Evolutionary conservation across 2,888 invertebrate species (phyloP).

Genomic region (Nymphalis urticae): DNA sequence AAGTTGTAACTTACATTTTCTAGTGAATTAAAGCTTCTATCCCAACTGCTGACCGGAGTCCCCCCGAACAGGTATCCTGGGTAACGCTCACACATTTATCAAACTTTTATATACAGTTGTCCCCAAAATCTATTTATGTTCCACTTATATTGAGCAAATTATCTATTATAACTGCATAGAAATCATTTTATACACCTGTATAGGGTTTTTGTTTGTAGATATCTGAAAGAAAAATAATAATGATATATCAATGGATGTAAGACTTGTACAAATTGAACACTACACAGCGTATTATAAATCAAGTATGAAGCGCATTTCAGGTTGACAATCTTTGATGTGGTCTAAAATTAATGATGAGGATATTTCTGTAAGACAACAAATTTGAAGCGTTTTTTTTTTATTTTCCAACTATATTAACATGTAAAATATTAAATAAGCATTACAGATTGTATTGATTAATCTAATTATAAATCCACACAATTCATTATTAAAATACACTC

Average conservation of each 20-base stretch:
- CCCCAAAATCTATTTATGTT: slow-evolving; percentile 30
- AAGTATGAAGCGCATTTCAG: slow-evolving; percentile 10
- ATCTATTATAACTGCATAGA: slow-evolving; percentile 38
- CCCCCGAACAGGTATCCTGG: slow-evolving; percentile 74
- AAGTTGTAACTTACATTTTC: slow-evolving; percentile 70
- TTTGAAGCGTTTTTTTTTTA: too few species aligned
- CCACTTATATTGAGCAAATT: slow-evolving; percentile 36
- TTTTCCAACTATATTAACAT: neutral
- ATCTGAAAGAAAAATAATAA: slow-evolving; percentile 33
- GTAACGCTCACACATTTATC: slow-evolving; percentile 73
- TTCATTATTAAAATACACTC: slow-evolving; percentile 20
- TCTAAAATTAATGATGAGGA: neutral
- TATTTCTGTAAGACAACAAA: neutral
- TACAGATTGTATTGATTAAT: slow-evolving; percentile 36
- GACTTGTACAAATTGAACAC: slow-evolving; percentile 14
- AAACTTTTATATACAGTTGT: slow-evolving; percentile 36
- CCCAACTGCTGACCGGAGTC: slow-evolving; percentile 78
- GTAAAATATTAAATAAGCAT: neutral
- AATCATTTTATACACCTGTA: slow-evolving; percentile 26
- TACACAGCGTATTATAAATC: neutral
- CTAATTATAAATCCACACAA: slow-evolving; percentile 43
- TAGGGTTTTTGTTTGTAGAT: slow-evolving; percentile 17
- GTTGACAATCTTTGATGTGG: slow-evolving; percentile 12
- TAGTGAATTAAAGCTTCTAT: slow-evolving; percentile 70
- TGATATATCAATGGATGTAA: neutral